Evolutionary conservation across 2,797 vertebrate genomes (phyloP).

Genomic region (Alauda arvensis): DNA sequence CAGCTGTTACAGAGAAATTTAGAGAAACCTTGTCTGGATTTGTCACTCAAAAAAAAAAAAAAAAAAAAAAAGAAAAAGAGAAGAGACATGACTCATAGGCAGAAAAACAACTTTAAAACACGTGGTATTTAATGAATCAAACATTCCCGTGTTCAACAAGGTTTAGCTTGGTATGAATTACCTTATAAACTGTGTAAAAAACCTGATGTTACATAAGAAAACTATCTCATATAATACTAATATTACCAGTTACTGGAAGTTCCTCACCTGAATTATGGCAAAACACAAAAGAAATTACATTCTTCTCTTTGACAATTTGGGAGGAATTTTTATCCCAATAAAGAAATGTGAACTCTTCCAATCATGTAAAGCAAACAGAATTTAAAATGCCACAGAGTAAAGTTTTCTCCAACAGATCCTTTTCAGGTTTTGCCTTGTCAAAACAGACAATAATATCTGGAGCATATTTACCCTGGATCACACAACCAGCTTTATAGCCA

Average conservation of each 20-base stretch:
- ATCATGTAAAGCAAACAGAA: not conserved
- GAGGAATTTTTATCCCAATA: not conserved
- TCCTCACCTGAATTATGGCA: not conserved
- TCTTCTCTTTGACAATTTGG: not conserved
- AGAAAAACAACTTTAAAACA: not conserved
- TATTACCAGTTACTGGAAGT: not conserved
- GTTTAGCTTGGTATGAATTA: not conserved
- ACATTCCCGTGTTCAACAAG: not conserved
- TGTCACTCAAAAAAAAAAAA: not conserved
- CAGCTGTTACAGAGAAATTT: not conserved
- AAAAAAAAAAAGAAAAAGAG: not conserved
- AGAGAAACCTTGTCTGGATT: not conserved
- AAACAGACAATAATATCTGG: not conserved
- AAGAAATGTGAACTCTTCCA: not conserved
- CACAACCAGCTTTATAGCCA: not conserved
- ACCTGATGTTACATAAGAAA: not conserved
- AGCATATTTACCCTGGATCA: not conserved
- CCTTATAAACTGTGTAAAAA: not conserved
- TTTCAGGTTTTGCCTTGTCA: not conserved
- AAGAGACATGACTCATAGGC: accelerated
- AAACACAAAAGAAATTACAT: not conserved
- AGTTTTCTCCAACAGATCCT: not conserved
- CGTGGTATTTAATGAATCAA: not conserved
- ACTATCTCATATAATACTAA: not conserved
- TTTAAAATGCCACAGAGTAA: not conserved